Base-by-base conservation (phyloP, 2,113 vertebrate species). In the Bufo bufo region DNA sequence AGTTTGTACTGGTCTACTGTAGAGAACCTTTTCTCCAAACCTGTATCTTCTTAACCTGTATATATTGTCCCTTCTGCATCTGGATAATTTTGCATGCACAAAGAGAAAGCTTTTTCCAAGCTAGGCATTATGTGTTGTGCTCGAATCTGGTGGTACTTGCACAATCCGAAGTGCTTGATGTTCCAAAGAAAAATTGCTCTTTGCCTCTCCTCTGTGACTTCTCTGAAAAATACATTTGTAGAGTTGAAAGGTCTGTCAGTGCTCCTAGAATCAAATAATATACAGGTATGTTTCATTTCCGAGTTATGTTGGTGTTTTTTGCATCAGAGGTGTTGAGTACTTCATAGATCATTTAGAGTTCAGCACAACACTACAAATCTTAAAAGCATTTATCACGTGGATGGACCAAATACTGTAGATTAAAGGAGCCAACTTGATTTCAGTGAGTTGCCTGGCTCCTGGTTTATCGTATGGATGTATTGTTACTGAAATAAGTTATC, bases 171-270 rank as follows among this genome's bases (percentile, higher is more conserved):
- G 13, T 17, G 11, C 72, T 75, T 75, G 5, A 49, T 75, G 43
- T 49, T 75, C 17, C 33, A 19, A 17, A 47, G 45, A 75, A 75
- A 75, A 45, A 75, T 9, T 49, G 17, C 72, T 9, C 72, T 75
- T 75, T 16, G 17, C 72, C 19, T 75, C 14, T 74, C 71, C 33
- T 45, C 45, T 49, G 45, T 47, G 17, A 45, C 16, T 75, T 8
- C 72, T 75, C 72, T 16, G 19, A 75, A 75, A 33, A 49, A 75
- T 75, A 75, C 5, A 75, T 75, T 75, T 75, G 19, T 49, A 49
- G 16, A 49, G 72, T 49, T 49, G 45, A 75, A 75, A 75, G 45
- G 72, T 75, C 45, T 75, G 14, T 20, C 10, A 7, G 4, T 49
- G 72, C 20, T 75, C 8, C 72, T 47, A 19, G 72, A 19, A 5